These are phyloP conservation scores for Prorops nasuta DNA, from an alignment of 1,140 invertebrate species.

Conservation along the genomic window DNA sequence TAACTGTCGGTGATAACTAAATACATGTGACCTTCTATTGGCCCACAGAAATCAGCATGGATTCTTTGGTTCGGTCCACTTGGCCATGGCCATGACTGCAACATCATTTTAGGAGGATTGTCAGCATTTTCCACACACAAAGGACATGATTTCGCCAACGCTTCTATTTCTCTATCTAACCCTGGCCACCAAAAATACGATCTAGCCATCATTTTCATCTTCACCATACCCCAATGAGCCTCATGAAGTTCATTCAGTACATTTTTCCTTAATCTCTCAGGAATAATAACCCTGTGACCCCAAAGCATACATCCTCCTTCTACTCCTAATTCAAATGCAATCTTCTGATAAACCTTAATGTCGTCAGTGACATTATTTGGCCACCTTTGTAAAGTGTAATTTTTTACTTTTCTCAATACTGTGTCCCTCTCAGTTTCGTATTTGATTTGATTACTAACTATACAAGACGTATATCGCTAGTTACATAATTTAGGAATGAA, in stretches of 20 bases:
- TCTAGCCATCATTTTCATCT: conserved; percentile 28
- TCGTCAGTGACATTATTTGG: not conserved
- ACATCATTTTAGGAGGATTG: conserved; percentile 26
- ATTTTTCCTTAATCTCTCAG: conserved; percentile 9
- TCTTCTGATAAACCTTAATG: conserved; percentile 2
- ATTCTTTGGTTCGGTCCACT: conserved; percentile 48
- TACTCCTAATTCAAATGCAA: conserved; percentile 1
- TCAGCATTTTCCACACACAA: conserved; percentile 13
- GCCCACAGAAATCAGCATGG: conserved; percentile 57
- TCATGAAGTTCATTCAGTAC: conserved; percentile 18
- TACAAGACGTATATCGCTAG: not conserved
- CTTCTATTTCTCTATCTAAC: conserved; percentile 28
- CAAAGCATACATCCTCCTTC: conserved; percentile 15
- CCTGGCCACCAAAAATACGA: conserved; percentile 32
- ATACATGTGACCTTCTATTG: conserved; percentile 42
- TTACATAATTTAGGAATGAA: not conserved
- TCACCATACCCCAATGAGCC: conserved; percentile 26
- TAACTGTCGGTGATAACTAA: conserved; percentile 49
- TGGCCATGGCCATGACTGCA: conserved; percentile 41
- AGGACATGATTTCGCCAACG: conserved; percentile 5
- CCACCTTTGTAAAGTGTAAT: not conserved
- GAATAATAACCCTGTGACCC: conserved; percentile 22
- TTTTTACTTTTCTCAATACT: not conserved
- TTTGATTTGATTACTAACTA: not conserved
- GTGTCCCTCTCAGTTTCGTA: not conserved